Evolutionary conservation across 2,888 invertebrate genomes (phyloP).

Genomic region (Bimastos eiseni): DNA sequence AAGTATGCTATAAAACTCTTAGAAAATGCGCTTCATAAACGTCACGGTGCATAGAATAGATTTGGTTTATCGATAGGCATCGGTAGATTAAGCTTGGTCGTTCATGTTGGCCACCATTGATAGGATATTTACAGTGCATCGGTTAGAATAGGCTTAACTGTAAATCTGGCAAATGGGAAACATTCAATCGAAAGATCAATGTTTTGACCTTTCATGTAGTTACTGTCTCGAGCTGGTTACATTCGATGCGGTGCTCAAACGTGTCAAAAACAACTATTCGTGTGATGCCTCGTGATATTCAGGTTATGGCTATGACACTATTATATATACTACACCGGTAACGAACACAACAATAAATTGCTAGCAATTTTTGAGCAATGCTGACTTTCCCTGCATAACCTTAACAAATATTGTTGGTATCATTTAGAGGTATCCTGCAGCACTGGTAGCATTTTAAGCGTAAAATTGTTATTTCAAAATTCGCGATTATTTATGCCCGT

Average conservation of each 20-base stretch:
- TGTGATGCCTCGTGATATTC: not conserved
- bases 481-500: not conserved
- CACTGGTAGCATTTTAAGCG: not conserved
- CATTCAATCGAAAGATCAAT: not conserved
- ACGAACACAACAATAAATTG: not conserved
- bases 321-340: no score
- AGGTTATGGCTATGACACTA: not conserved
- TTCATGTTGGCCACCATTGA: not conserved
- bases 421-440: not conserved
- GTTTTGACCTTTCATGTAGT: not conserved
- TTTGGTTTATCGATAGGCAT: not conserved
- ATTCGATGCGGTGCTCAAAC: not conserved
- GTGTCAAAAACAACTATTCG: not conserved
- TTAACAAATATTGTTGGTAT: not conserved
- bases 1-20: not conserved
- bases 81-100: not conserved
- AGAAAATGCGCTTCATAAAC: not conserved
- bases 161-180: not conserved
- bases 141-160: not conserved
- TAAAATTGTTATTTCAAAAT: not conserved
- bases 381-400: not conserved
- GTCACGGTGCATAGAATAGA: not conserved
- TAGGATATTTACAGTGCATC: not conserved
- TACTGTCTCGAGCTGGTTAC: not conserved
- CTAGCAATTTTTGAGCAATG: not conserved